phyloP scores from a whole-genome alignment of 1,140 invertebrate genomes.

The Lepidotrigona ventralis region DNA sequence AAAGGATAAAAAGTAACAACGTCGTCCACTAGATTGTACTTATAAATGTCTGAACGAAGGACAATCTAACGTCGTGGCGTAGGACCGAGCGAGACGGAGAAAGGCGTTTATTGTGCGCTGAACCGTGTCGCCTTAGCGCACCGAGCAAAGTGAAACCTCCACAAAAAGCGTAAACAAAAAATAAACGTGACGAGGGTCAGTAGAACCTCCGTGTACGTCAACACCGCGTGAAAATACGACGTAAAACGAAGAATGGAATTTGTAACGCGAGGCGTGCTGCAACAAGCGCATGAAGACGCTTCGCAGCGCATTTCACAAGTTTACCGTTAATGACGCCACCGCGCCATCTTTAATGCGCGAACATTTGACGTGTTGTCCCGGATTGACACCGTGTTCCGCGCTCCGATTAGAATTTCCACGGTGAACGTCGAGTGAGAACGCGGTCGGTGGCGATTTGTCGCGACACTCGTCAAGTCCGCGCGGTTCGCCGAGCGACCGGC shows the following conservation, averaged over 20 bases:
- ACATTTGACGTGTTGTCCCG: not conserved
- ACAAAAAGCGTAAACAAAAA: slow-evolving; percentile 46
- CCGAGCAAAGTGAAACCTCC: slow-evolving; percentile 46
- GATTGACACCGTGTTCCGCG: not conserved
- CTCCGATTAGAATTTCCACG: not conserved
- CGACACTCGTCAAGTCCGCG: no score
- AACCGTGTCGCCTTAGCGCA: slow-evolving; percentile 50
- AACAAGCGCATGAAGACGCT: slow-evolving; percentile 8
- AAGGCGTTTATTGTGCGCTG: slow-evolving; percentile 46
- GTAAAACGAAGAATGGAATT: slow-evolving; percentile 35
- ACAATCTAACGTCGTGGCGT: slow-evolving; percentile 32
- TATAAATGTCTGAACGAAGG: slow-evolving; percentile 54
- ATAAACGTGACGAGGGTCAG: slow-evolving; percentile 47
- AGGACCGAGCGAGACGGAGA: slow-evolving; percentile 47
- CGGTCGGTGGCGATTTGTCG: not conserved
- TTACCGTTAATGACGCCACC: slow-evolving; percentile 3
- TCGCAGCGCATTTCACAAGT: not conserved
- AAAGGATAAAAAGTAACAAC: slow-evolving; percentile 43
- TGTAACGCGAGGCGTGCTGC: not conserved
- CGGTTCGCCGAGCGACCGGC: no score
- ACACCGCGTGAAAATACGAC: slow-evolving; percentile 43
- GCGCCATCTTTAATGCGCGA: not conserved
- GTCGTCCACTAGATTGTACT: slow-evolving; percentile 47
- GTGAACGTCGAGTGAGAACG: not conserved
- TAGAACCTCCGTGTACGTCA: slow-evolving; percentile 41